A percentile compares a stretch with the other conserved stretches of the same genome.
phyloP scores from a whole-genome alignment of 2,888 invertebrate species.

The Cantharis rufa region DNA sequence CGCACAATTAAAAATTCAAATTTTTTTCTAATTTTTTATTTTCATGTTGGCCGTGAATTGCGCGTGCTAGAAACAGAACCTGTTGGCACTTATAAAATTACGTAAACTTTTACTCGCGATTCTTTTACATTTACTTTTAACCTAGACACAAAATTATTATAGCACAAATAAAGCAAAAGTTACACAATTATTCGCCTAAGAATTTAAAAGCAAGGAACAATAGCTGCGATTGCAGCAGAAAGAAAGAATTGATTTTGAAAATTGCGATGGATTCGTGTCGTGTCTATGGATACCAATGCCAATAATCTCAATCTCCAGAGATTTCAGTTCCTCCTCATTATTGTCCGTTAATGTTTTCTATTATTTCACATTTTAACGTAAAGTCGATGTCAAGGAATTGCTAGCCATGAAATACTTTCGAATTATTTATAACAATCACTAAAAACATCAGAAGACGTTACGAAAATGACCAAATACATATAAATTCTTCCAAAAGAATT shows the following conservation, averaged over 20 bases:
- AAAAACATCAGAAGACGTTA: not conserved
- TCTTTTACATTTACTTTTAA: slow-evolving; percentile 14
- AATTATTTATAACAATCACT: not conserved
- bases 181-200: not conserved
- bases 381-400: not conserved
- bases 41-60: slow-evolving; percentile 1
- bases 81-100: slow-evolving; percentile 5
- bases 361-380: not conserved
- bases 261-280: slow-evolving; percentile 13
- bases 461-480: not conserved
- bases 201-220: not conserved
- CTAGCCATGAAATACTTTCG: not conserved
- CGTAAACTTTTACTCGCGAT: slow-evolving; percentile 11
- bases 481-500: not conserved
- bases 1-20: not conserved
- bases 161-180: slow-evolving; percentile 1
- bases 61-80: slow-evolving; percentile 8
- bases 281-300: slow-evolving; percentile 20
- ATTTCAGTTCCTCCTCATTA: slow-evolving; percentile 10
- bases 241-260: not conserved
- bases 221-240: not conserved
- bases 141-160: slow-evolving; percentile 4
- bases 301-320: slow-evolving; percentile 9
- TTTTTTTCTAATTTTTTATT: not conserved
- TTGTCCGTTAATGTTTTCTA: slow-evolving; percentile 5